Base-by-base conservation (phyloP, 2,888 invertebrate genomes). In the Aradus depressus region DNA sequence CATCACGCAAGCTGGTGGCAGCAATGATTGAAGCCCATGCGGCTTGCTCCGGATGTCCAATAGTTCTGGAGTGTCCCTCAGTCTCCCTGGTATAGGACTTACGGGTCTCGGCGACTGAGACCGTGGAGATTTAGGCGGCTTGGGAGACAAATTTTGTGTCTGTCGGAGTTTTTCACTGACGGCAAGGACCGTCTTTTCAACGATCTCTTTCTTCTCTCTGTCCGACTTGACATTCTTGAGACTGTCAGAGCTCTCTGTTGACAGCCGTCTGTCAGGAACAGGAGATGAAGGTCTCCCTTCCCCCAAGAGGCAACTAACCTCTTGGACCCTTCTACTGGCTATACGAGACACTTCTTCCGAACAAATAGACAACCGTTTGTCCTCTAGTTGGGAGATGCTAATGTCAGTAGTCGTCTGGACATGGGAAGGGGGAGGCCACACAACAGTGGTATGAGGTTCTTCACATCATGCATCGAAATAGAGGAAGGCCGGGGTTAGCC, bases 331-430 rank as follows among this genome's bases (percentile, higher is more conserved):
- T 45, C 51, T 55, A 18, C 51, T 55, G 8, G 59, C 55, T 22
- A 59, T 38, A 26, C 48, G 31, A 43, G 56, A 54, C 25, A 60
- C 58, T 47, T 64, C 64, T 53, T 61, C 58, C 12, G 64, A 64
- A 54, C 64, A 64, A 31, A 63, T 49, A 0, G 63, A 64, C 54
- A 60, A 59, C 34, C 61, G 60, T 56, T 62, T 62, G 53, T 51
- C 31, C 39, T 22, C 32, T 41, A 28, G 32, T 19, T 14, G 16
- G 6, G 19, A 28, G 3, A 16, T 21, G 18, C 22, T 25, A 28
- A 32, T 28, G 37, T 51, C 51, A 31, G 37, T 44, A 18, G 38
- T 18, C 14, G 19, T 18, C 12, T 37, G 37, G 21, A 23, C 18
- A 8, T 49, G 41, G 31, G 49, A 41, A 14, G 41, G 16, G 14